Evolutionary conservation across 2,888 invertebrate genomes (phyloP).

Genomic region (Isoperla grammatica): DNA sequence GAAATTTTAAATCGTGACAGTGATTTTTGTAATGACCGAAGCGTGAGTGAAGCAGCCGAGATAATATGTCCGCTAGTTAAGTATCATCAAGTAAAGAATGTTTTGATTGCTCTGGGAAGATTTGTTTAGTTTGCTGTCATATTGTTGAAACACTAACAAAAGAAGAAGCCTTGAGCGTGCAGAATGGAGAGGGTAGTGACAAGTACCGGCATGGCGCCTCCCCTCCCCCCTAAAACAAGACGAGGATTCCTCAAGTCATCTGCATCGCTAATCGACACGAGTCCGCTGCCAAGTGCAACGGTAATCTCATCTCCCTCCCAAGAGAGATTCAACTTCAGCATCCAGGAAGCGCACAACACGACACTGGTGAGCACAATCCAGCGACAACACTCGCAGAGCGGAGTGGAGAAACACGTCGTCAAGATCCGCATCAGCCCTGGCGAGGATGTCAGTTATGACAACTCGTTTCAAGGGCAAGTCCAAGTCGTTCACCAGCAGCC

Average conservation of each 20-base stretch:
- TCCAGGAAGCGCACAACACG: constrained; percentile 9
- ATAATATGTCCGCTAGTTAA: background rate
- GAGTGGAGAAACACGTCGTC: constrained; percentile 53
- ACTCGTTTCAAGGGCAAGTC: constrained; percentile 7
- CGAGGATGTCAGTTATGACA: constrained; percentile 38
- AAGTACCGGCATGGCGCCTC: constrained; percentile 48
- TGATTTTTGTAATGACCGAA: background rate
- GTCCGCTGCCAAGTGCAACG: constrained; percentile 41
- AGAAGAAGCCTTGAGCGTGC: too few relatives aligned
- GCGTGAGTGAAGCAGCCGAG: background rate
- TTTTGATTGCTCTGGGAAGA: background rate
- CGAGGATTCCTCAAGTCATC: constrained; percentile 27
- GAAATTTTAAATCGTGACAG: constrained; percentile 4
- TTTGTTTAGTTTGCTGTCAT: too few relatives aligned
- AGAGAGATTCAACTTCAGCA: background rate
- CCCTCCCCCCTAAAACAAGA: constrained; percentile 53
- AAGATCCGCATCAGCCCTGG: constrained; percentile 65
- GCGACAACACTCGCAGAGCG: constrained; percentile 36
- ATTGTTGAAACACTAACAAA: too few relatives aligned
- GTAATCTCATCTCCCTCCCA: constrained; percentile 41
- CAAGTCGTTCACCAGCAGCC: constrained; percentile 16
- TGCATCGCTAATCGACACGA: constrained; percentile 7
- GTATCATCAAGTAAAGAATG: constrained; percentile 8
- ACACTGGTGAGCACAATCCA: constrained; percentile 24
- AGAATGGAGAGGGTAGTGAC: too few relatives aligned